Evolutionary conservation across 2,888 invertebrate species (phyloP), one percentile per base, ranked within the genome.

Genomic region (Pollenia labialis): DNA sequence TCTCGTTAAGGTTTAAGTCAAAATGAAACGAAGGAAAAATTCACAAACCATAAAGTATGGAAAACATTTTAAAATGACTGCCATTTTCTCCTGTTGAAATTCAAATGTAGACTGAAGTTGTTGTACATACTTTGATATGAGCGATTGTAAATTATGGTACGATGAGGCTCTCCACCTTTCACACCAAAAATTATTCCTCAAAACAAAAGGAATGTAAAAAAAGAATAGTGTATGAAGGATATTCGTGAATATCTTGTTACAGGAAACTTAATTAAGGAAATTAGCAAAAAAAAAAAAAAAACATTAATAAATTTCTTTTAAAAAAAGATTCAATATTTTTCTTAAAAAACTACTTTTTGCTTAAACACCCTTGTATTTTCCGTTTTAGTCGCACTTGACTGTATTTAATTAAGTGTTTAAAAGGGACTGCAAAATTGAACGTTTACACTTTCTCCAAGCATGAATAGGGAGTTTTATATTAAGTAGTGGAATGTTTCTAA

Each of bases 31-130:
- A 50, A 58, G 54, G 16, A 80, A 81, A 71, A 64, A 79, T 62
- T 81, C 56, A 80, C 89, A 90, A 90, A 68, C 69, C 76, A 79
- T 74, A 77, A 84, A 77, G 50, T 58, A 77, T 89, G 87, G 42
- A 89, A 90, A 91, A 91, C 89, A n/a, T 77, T 42, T 89, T 89
- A 90, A 91, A 90, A 91, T 91, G 89, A 90, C 90, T 91, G 58
- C 66, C 50, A 69, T 32, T 32, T 32, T 42, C 58, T 46, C 16
- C 32, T 90, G 48, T 44, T 44, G 46, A 7, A 62, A 60, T 44
- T 69, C 4, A 60, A 46, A 48, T 44, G 44, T 16, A 74, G 18
- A 56, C 32, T 54, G 48, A 62, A 32, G 32, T 32, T 64, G 56
- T 50, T 58, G 23, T 58, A 18, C 7, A 60, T 32, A 18, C 7